Percentiles rank a stretch among this genome's conserved stretches.
These are phyloP conservation scores for Blera fallax DNA, from an alignment of 2,888 invertebrate genomes.

Conservation along the genomic window DNA sequence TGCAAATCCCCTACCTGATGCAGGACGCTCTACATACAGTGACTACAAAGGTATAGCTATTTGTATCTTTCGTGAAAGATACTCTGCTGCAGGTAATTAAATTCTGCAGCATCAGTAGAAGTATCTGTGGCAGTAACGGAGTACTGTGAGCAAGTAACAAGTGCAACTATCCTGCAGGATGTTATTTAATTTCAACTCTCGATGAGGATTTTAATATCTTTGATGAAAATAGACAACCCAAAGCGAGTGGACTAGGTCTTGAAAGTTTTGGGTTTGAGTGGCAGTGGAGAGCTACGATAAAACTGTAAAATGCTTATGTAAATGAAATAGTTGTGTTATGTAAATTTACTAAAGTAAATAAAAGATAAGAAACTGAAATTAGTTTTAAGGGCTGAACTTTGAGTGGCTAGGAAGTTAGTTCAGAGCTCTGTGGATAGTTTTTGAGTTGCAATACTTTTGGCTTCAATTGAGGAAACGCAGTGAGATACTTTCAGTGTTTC, in stretches of 20 bases:
- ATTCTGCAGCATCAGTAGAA: neutral
- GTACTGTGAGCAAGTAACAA: neutral
- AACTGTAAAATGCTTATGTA: neutral
- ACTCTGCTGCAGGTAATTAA: neutral
- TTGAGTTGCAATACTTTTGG: neutral
- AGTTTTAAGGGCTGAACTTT: neutral
- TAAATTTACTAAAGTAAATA: neutral
- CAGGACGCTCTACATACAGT: neutral
- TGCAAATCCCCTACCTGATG: neutral
- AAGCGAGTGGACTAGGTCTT: neutral
- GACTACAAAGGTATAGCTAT: neutral
- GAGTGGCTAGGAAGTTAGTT: neutral
- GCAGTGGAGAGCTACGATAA: neutral
- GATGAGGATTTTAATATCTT: neutral
- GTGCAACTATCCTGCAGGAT: conserved; percentile 11
- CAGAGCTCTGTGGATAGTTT: neutral
- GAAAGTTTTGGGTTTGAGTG: neutral
- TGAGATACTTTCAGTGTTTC: neutral
- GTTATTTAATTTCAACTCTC: conserved; percentile 3
- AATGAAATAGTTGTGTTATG: neutral
- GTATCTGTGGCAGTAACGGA: neutral
- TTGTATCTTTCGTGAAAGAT: neutral
- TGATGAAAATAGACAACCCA: neutral
- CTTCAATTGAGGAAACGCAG: neutral
- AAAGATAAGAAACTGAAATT: neutral